phyloP scores from a whole-genome alignment of 2,888 invertebrate species.

The Tenthredo scrophulariae region DNA sequence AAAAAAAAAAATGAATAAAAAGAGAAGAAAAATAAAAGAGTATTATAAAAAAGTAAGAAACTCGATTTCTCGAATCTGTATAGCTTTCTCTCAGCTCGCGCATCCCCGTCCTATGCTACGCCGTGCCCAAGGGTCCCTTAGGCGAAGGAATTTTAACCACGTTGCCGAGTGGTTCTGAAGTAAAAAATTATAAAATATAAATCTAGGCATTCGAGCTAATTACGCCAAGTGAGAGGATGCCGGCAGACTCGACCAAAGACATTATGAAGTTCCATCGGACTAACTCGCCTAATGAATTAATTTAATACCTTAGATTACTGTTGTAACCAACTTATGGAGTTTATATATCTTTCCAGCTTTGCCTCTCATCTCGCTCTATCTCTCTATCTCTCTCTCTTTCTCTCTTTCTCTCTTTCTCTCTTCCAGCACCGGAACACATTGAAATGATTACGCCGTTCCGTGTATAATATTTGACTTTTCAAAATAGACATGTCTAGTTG shows the following conservation, averaged over 20 bases:
- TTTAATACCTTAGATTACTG: conserved; percentile 46
- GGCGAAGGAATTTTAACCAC: conserved; percentile 18
- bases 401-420: not conserved
- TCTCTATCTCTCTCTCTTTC: not conserved
- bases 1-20: not conserved
- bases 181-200: conserved; percentile 44
- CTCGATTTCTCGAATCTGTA: conserved; percentile 38
- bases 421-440: not conserved
- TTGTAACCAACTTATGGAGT: conserved; percentile 31
- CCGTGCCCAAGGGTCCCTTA: not conserved
- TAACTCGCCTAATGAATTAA: conserved; percentile 47
- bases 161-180: conserved; percentile 18
- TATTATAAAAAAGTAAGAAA: conserved; percentile 19
- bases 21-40: not conserved
- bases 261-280: conserved; percentile 41
- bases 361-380: too few species aligned
- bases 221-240: conserved; percentile 18
- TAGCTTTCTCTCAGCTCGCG: conserved; percentile 6
- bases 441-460: conserved; percentile 6
- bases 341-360: conserved; percentile 37
- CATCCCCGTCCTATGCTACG: not conserved
- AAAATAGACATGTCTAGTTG: not conserved
- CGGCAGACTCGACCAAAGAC: conserved; percentile 28
- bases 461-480: conserved; percentile 33
- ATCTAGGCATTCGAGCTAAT: conserved; percentile 33